A percentile compares a stretch with the other conserved stretches of the same genome.
These are phyloP conservation scores for Clupea harengus DNA, from an alignment of 2,113 vertebrate genomes.

Conservation along the genomic window DNA sequence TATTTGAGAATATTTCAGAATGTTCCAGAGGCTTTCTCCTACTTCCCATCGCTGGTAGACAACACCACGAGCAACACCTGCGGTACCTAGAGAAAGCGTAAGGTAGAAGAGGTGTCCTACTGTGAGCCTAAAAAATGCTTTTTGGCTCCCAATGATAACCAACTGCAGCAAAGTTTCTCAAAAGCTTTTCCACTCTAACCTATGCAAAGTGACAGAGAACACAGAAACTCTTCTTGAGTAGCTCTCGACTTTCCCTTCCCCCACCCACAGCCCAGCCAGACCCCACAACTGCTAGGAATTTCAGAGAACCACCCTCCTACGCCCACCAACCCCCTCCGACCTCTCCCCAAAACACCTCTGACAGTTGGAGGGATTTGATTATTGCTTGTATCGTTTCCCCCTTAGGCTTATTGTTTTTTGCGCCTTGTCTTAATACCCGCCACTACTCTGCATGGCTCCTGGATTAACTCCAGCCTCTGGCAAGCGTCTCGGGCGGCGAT, in stretches of 20 bases:
- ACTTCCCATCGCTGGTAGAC: slow-evolving; percentile 15
- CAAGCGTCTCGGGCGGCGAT: slow-evolving; percentile 14
- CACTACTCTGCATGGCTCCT: background rate
- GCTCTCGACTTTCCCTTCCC: background rate
- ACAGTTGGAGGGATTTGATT: background rate
- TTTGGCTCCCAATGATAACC: slow-evolving; percentile 4
- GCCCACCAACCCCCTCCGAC: background rate
- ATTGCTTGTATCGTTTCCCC: slow-evolving; percentile 20
- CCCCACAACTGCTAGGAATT: background rate
- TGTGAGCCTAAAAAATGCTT: slow-evolving; percentile 11
- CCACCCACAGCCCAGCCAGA: background rate
- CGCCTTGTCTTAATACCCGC: slow-evolving; percentile 8
- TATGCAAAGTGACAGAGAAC: background rate
- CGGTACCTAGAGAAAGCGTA: background rate
- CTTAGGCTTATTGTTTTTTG: slow-evolving; percentile 27
- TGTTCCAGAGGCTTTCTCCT: slow-evolving; percentile 10
- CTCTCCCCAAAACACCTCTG: background rate
- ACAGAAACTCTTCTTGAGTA: background rate
- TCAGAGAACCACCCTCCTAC: background rate
- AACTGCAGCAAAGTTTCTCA: background rate
- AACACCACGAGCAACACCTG: slow-evolving; percentile 36
- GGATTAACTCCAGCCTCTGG: slow-evolving; percentile 27
- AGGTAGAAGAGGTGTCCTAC: slow-evolving; percentile 19
- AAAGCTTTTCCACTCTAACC: background rate
- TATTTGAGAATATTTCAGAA: slow-evolving; percentile 25